Base-by-base conservation (phyloP, 1,140 invertebrate species). In the Zaprionus camerounensis region DNA sequence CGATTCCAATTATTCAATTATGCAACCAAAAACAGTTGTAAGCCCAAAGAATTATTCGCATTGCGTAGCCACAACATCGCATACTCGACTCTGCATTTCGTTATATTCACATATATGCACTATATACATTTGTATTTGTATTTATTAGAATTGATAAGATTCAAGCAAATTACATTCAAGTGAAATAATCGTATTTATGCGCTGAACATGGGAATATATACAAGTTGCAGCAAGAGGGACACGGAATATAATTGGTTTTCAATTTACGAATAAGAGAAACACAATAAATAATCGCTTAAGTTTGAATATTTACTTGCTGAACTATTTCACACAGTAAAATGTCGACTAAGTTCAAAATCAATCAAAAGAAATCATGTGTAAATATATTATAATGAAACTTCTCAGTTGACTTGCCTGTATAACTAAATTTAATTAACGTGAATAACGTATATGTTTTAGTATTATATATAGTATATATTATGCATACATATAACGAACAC, bases 1-100 rank as follows among this genome's bases (percentile, higher is more conserved):
- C 56, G 24, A 20, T 20, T 20, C 26, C 26, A 56, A 56, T 56
- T 56, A 73, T 56, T 62, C 51, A 73, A 73, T 77, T 68, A 73
- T 53, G 53, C 51, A 53, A 36, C 64, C 44, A 11, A 58, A 66
- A 63, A 61, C 56, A 46, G 36, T 22, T 59, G 63, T 57, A 49
- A 56, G n/a, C 66, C 44, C 31, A 63, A 49, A 24, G 36, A 67
- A 72, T 53, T 62, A 51, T 51, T 28, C 22, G 53, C 46, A 22
- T 51, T 51, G 46, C 46, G 17, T 49, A 49, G 44, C 15, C 38
- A 41, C 38, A 41, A 41, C 38, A 41, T 15, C n/a, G 15, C 41
- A 44, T 44, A 17, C n/a, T 17, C n/a, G 41, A 17, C 41, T 46
- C 41, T 46, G 46, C 17, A 51, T 51, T 24, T 12, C 46, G 20